phyloP scores from a whole-genome alignment of 2,113 vertebrate genomes.

The Cranoglanis bouderius region DNA sequence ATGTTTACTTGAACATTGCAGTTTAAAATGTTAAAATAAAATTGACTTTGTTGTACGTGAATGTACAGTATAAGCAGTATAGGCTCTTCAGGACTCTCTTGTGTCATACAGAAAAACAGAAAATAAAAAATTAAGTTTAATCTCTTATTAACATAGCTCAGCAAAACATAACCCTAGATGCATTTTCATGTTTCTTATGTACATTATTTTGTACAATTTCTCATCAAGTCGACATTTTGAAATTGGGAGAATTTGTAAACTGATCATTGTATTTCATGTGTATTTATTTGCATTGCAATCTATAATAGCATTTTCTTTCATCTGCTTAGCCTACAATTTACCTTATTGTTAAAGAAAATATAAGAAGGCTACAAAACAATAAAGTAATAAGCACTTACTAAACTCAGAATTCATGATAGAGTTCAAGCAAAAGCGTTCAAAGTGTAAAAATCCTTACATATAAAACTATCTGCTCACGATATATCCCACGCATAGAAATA shows the following conservation, averaged over 20 bases:
- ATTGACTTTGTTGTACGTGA: neutral
- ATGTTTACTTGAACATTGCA: neutral
- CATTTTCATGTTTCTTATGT: neutral
- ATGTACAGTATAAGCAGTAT: neutral
- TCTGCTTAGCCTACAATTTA: neutral
- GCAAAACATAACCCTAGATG: neutral
- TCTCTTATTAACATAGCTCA: neutral
- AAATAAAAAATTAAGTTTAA: neutral
- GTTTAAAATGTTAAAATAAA: neutral
- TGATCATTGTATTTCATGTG: neutral
- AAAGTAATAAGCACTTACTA: neutral
- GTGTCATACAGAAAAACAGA: neutral
- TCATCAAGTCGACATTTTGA: neutral
- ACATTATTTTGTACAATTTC: neutral
- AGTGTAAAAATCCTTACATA: neutral
- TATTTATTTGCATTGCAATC: neutral
- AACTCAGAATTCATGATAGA: neutral
- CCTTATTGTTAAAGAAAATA: neutral
- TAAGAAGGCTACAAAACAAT: neutral
- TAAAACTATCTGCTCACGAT: neutral
- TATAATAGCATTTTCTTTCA: neutral
- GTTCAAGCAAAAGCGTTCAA: neutral
- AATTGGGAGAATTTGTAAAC: neutral
- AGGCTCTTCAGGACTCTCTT: neutral
- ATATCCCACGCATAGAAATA: neutral